Conservation (phyloP, 2,113 vertebrate genomes). For the Syngnathus floridae region DNA sequence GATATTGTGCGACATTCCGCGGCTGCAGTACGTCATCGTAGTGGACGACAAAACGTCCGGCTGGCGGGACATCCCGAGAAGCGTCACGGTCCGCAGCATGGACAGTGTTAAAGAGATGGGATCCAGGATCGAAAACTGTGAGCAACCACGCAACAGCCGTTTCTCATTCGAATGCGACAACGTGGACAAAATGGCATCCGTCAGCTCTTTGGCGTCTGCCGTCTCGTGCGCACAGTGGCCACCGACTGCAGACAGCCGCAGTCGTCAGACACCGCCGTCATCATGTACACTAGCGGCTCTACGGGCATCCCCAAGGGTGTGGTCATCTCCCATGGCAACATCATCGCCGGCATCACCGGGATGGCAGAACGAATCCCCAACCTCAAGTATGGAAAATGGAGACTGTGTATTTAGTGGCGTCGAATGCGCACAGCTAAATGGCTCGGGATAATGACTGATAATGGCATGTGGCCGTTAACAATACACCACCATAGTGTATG, state of each 20-base stretch:
- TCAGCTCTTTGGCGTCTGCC: not conserved
- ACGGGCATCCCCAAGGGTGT: constrained; percentile 96
- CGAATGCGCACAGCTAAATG: not conserved
- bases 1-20: constrained; percentile 83
- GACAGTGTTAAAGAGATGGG: constrained; percentile 85
- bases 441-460: not conserved
- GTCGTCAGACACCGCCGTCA: constrained; percentile 84
- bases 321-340: constrained; percentile 95
- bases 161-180: not conserved
- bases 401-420: not conserved
- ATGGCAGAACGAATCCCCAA: constrained; percentile 92
- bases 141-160: constrained; percentile 28
- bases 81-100: constrained; percentile 86
- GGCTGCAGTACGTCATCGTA: constrained; percentile 84
- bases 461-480: not conserved
- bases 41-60: constrained; percentile 81
- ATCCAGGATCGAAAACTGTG: constrained; percentile 73
- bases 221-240: constrained; percentile 55
- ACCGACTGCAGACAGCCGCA: constrained; percentile 68
- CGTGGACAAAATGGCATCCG: not conserved
- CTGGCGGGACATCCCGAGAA: constrained; percentile 81
- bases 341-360: constrained; percentile 90
- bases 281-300: constrained; percentile 99
- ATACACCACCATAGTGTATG: too few species aligned
- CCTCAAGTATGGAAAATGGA: constrained; percentile 74